Evolutionary conservation across 2,888 invertebrate genomes (phyloP), one percentile per base, ranked within the genome.

Genomic region (Thelaira solivaga): DNA sequence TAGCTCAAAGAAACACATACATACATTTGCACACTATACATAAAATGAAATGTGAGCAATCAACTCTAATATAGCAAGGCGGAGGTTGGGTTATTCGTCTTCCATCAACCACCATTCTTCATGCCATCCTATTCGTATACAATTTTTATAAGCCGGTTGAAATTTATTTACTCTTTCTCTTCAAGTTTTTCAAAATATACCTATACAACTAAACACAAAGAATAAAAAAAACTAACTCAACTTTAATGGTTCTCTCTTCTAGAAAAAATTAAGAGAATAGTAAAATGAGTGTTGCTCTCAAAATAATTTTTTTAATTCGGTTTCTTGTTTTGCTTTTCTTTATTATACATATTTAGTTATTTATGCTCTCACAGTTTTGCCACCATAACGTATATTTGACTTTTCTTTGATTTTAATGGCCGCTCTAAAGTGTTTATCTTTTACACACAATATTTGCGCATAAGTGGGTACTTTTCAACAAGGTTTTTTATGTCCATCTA

Each of bases 341-440:
- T 62, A 24, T 34, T 13, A 13, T 62, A n/a, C n/a, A n/a, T n/a
- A n/a, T 41, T 26, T 74, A 39, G 55, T 75, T 55, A 69, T 79
- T 75, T 75, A 78, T 75, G 62, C 74, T 80, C 79, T 79, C 71
- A 55, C 59, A 59, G 61, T 68, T 76, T 72, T 53, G 72, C 68
- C 76, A 69, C 75, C 69, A 72, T 71, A 76, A 76, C 49, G 74
- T 72, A 75, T 73, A 76, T 72, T 80, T 81, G 69, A 80, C 77
- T 77, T 75, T 78, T 80, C 81, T 55, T 78, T 57, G 86, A 87
- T 88, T 88, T 88, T 88, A 88, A 88, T 88, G 88, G 88, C 88
- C 88, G 88, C 87, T 88, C 85, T 88, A 88, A 88, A 88, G 88
- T 88, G 87, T 88, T 88, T 88, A 88, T 88, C 83, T 88, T 86